Conservation (phyloP, 37 sponge, comb jelly and placozoan species). For the Petrosia ficiformis region DNA sequence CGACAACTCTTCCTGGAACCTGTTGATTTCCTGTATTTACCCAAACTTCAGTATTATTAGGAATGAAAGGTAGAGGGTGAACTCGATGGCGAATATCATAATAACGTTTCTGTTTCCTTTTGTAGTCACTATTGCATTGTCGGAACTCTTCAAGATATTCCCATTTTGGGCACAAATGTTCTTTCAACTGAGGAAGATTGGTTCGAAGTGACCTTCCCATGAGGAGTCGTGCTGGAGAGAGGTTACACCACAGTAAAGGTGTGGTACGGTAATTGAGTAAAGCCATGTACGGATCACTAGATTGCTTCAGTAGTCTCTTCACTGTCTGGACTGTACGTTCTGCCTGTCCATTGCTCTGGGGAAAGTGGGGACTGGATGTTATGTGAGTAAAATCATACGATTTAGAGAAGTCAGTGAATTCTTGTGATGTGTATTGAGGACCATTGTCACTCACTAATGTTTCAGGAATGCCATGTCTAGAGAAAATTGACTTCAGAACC, state of each 20-base stretch:
- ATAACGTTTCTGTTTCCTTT: background rate
- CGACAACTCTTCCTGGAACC: constrained; percentile 6
- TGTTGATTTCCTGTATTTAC: background rate
- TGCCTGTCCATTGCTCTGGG: constrained; percentile 17
- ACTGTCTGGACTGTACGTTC: constrained; percentile 24
- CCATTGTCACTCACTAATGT: constrained; percentile 26
- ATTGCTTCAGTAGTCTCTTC: constrained; percentile 7
- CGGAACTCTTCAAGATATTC: constrained; percentile 6
- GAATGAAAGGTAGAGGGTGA: background rate
- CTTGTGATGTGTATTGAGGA: constrained; percentile 25
- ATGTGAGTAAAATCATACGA: background rate
- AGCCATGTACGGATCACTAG: constrained; percentile 21
- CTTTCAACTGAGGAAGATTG: constrained; percentile 11
- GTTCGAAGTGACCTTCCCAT: constrained; percentile 1
- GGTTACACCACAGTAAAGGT: constrained; percentile 29
- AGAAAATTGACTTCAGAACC: constrained; percentile 10
- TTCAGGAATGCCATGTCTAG: constrained; percentile 30
- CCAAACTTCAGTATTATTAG: constrained; percentile 6
- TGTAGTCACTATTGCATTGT: background rate
- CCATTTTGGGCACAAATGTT: constrained; percentile 20
- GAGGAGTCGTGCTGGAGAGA: constrained; percentile 10
- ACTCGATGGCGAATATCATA: constrained; percentile 1
- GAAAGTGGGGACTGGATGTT: constrained; percentile 8
- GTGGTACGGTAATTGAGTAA: constrained; percentile 15
- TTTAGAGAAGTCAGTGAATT: constrained; percentile 11